Evolutionary conservation across 2,797 vertebrate genomes (phyloP).

Genomic region (Acanthurus lineatus): DNA sequence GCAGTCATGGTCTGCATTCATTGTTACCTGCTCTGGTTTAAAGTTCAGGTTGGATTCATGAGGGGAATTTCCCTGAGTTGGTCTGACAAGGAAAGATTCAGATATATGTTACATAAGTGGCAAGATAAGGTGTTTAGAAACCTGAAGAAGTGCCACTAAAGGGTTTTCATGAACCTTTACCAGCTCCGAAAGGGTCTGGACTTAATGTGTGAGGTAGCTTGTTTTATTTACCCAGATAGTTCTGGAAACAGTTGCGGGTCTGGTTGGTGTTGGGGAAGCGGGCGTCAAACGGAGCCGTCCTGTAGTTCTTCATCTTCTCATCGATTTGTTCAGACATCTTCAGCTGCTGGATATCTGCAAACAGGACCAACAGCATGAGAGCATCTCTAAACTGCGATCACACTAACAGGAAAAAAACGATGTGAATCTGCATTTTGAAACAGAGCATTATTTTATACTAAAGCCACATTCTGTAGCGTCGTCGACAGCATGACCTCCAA

Average conservation of each 20-base stretch:
- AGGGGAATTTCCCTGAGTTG: too few species aligned
- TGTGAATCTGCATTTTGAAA: not conserved
- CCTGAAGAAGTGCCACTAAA: too few species aligned
- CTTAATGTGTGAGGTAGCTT: not conserved
- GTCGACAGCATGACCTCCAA: not conserved
- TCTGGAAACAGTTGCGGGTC: constrained; percentile 86
- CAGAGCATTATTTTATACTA: not conserved
- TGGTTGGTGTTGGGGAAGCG: constrained; percentile 87
- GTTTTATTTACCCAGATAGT: constrained; percentile 80
- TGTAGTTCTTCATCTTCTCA: constrained; percentile 83
- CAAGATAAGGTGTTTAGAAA: too few species aligned
- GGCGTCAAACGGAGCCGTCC: constrained; percentile 85
- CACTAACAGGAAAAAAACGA: not conserved
- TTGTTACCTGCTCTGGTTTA: too few species aligned
- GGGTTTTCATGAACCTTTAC: too few species aligned
- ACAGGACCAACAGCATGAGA: not conserved
- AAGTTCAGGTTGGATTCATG: too few species aligned
- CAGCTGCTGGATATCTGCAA: constrained; percentile 27
- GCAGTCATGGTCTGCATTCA: too few species aligned
- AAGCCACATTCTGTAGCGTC: not conserved
- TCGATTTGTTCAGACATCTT: constrained; percentile 78
- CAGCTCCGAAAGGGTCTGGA: too few species aligned
- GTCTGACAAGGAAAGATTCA: too few species aligned
- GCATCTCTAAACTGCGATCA: not conserved
- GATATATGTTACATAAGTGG: too few species aligned